Conservation (phyloP, 2,113 vertebrate species). For the Toxostoma redivivum region DNA sequence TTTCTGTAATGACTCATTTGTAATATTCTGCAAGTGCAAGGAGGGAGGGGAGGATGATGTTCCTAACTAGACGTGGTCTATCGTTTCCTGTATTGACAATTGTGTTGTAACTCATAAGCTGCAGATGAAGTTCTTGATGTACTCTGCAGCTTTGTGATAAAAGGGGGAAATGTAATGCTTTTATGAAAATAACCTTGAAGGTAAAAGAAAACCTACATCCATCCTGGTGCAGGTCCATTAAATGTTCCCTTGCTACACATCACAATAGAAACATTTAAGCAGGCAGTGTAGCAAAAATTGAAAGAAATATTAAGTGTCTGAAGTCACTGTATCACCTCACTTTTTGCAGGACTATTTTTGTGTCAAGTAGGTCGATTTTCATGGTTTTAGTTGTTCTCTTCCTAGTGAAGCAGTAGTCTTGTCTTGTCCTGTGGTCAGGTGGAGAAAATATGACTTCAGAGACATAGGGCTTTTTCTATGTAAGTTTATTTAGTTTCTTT, state of each 20-base stretch:
- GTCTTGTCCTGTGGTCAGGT: background rate
- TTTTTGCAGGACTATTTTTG: background rate
- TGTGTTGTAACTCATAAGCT: background rate
- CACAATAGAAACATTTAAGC: background rate
- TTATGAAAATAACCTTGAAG: slow-evolving; percentile 11
- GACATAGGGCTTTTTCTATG: accelerated
- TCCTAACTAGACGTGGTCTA: background rate
- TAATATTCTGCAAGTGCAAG: background rate
- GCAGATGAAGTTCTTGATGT: background rate
- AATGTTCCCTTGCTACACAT: background rate
- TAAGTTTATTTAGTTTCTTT: background rate
- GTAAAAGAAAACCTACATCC: background rate
- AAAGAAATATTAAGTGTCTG: background rate
- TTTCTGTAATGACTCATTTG: background rate
- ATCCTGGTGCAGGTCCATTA: background rate
- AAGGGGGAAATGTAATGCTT: background rate
- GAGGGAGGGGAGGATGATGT: background rate
- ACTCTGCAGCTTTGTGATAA: background rate
- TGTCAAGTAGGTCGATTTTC: background rate
- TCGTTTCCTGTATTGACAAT: background rate
- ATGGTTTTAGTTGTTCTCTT: background rate
- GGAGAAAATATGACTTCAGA: background rate
- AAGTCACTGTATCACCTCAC: background rate
- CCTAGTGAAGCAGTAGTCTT: background rate
- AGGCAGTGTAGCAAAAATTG: background rate